Evolutionary conservation across 1,140 invertebrate species (phyloP).

Genomic region (Bemisia tabaci): DNA sequence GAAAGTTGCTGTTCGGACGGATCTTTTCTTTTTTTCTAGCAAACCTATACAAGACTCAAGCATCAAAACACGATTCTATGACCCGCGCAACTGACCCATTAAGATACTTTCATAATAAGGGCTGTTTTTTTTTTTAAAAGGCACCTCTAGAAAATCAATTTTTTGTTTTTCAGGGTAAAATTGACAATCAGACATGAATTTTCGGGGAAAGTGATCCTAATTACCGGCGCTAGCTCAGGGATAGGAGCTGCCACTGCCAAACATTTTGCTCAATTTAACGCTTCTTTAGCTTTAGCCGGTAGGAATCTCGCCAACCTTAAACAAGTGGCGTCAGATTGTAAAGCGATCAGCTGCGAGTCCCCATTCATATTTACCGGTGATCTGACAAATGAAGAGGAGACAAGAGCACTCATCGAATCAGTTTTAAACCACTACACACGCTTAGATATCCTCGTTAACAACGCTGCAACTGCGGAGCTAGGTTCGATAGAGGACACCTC

Average conservation of each 20-base stretch:
- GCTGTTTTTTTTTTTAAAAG: too few relatives aligned
- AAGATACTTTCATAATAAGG: too few relatives aligned
- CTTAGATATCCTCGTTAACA: conserved; percentile 23
- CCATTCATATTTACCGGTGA: conserved; percentile 47
- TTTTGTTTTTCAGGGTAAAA: background rate
- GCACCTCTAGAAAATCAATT: too few relatives aligned
- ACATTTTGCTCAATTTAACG: conserved; percentile 56
- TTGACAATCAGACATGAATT: conserved; percentile 37
- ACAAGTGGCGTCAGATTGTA: conserved; percentile 47
- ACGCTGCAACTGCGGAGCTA: conserved; percentile 48
- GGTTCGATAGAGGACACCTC: conserved; percentile 72
- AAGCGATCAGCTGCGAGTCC: conserved; percentile 30
- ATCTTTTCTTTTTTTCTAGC: too few relatives aligned
- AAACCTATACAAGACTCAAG: too few relatives aligned
- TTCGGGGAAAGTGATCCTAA: conserved; percentile 48
- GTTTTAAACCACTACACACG: conserved; percentile 54
- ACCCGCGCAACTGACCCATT: too few relatives aligned
- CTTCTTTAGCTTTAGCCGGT: conserved; percentile 53
- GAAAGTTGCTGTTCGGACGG: too few relatives aligned
- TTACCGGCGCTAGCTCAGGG: conserved; percentile 71
- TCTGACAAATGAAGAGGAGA: conserved; percentile 58
- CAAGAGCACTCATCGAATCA: conserved; percentile 50
- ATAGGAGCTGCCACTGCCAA: conserved; percentile 70
- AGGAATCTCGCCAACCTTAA: conserved; percentile 53
- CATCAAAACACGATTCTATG: too few relatives aligned